Base-by-base conservation (phyloP, 2,797 vertebrate genomes). In the Danio jaintianensis region DNA sequence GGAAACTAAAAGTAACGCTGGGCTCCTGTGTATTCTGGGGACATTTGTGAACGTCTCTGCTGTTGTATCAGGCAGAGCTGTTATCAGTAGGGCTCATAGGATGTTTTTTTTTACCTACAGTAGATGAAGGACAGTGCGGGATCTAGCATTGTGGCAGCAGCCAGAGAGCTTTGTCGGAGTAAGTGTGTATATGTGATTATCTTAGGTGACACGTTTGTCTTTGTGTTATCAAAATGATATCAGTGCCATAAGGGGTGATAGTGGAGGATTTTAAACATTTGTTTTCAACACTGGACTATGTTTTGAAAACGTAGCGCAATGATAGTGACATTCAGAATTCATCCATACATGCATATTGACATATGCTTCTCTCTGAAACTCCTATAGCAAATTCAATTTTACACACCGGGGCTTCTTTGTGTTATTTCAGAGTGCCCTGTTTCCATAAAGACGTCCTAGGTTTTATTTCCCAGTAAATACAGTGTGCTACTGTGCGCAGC, bases 401-500 rank as follows among this genome's bases (percentile, higher is more conserved):
- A 94, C 93, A 94, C 92, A 90, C 89, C 92, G 91, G 78, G 89
- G 92, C 89, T 86, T 92, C 90, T 89, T 89, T 88, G 92, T 90
- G 93, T 93, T 91, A 92, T 91, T 93, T 92, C 88, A 91, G 85
- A 83, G 86, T 85, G 84, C 78, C 85, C 87, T 88, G 88, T 89
- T 92, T 93, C 90, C 90, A 92, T 92, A 89, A 92, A 93, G 92
- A 93, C 90, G 89, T 91, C 92, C 84, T 86, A 43, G 86, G 87
- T 91, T 93, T 93, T 93, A 94, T 92, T 94, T 93, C 93, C 87
- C 90, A 90, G 91, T 93, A 93, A 93, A 93, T 92, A 92, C 86
- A 91, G 89, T 89, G 89, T 84, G 86, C 84, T 89, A 89, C 89
- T 89, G 89, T 84, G 89, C 85, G 84, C 87, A 86, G 86, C 83